Evolutionary conservation across 1,140 invertebrate genomes (phyloP).

Genomic region (Cydia strobilella): DNA sequence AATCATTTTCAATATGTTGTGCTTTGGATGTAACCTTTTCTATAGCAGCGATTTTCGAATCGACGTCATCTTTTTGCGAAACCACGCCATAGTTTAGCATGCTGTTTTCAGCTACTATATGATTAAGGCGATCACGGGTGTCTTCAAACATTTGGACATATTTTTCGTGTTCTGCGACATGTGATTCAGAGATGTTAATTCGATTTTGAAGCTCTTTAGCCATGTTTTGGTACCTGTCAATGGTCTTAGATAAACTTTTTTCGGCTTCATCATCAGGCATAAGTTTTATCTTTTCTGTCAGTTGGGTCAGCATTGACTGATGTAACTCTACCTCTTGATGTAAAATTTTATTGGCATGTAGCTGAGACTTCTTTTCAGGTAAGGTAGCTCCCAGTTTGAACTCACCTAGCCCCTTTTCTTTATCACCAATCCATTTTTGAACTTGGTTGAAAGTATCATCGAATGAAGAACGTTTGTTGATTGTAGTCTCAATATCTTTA

Average conservation of each 20-base stretch:
- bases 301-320: slow-evolving; percentile 87
- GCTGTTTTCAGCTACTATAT: slow-evolving; percentile 84
- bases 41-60: slow-evolving; percentile 86
- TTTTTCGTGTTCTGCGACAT: slow-evolving; percentile 90
- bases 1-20: slow-evolving; percentile 86
- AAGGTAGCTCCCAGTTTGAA: slow-evolving; percentile 87
- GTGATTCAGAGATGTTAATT: slow-evolving; percentile 84
- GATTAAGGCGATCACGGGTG: slow-evolving; percentile 86
- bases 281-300: slow-evolving; percentile 87
- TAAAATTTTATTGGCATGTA: slow-evolving; percentile 88
- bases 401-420: slow-evolving; percentile 85
- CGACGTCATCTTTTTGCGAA: slow-evolving; percentile 87
- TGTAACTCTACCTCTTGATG: slow-evolving; percentile 91
- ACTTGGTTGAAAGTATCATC: slow-evolving; percentile 93
- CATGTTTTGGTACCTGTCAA: slow-evolving; percentile 85
- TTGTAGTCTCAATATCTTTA: slow-evolving; percentile 91
- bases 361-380: slow-evolving; percentile 91
- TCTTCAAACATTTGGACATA: slow-evolving; percentile 89
- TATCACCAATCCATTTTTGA: slow-evolving; percentile 89
- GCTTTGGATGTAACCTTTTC: slow-evolving; percentile 88
- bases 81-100: slow-evolving; percentile 85
- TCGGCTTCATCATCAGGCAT: slow-evolving; percentile 88
- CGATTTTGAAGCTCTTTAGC: slow-evolving; percentile 85
- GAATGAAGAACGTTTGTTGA: slow-evolving; percentile 93
- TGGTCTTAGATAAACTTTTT: slow-evolving; percentile 84